Base-by-base conservation (phyloP, 2,113 vertebrate species). In the Colossoma macropomum region DNA sequence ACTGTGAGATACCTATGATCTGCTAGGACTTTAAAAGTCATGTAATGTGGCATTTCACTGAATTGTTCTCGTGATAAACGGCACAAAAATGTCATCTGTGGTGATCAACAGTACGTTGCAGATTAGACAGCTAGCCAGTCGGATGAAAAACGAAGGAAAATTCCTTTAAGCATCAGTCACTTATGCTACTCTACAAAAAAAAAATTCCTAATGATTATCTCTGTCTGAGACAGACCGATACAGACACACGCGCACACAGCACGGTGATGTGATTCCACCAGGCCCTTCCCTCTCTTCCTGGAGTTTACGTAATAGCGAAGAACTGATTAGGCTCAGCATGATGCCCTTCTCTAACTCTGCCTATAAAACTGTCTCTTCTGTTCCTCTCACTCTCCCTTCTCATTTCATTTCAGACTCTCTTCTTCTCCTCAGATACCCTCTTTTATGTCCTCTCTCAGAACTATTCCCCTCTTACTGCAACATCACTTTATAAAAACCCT, bases 401-500 rank as follows among this genome's bases (percentile, higher is more conserved):
- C 75, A 54, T 75, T 34, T 59, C 28, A 77, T 41, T 34, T 74
- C 79, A 80, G 27, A 81, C 73, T 56, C 52, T 73, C 52, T 27
- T 77, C 84, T 83, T 83, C 66, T n/a, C 9, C 32, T 59, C 25
- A 17, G 23, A 32, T 32, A 1, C 75, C 65, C 9, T 3, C 12
- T 25, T 45, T 45, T 38, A 71, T 38, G 38, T 27, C 1, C 17
- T 6, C 23, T 71, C 38, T 45, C 68, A n/a, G 68, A 38, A 71
- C 34, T 71, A 25, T 54, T 63, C 16, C 68, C 50, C 83, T 88
- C 83, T 28, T 75, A 62, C 12, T 62, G 59, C 59, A 72, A 66
- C 27, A 30, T 77, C 77, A 30, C 66, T 84, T 21, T 1, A 69
- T 8, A 38, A 38, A 38, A 23, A 21, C 16, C 34, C 3, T 45